Evolutionary conservation across 1,140 invertebrate species (phyloP), one percentile per base, ranked within the genome.

Genomic region (Dryas iulia): DNA sequence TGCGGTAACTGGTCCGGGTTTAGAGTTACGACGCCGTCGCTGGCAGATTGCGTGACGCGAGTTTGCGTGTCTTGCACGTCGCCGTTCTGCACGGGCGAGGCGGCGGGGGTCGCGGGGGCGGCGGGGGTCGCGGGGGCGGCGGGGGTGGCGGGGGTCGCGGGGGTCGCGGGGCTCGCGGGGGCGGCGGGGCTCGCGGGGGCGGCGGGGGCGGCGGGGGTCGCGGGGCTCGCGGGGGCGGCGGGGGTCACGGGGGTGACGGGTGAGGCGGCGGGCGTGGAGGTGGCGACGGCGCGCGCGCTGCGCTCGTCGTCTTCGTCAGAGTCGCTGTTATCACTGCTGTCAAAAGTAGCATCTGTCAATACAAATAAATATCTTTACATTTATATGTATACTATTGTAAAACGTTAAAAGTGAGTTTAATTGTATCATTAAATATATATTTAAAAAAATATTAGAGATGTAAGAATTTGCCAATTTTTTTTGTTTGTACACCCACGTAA

Each of bases 251-350:
- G 6, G 2, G 14, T n/a, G n/a, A n/a, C 24, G 4, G 53, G 6
- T 4, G 53, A 7, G 53, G 23, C 7, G 24, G 25, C 14, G 21
- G 35, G 23, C 6, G 21, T 7, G 28, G 14, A 11, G 21, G 35
- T 23, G n/a, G 28, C 14, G 58, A 33, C 35, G 54, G 57, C 25
- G 4, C 11, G 26, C 12, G 66, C 21, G 7, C 10, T 6, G 7
- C 14, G 23, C 3, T 33, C 11, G 33, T 59, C 39, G 61, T 2
- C 77, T 74, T 76, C 70, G 14, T 84, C 84, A 1, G 85, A 77
- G 58, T 86, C 78, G 39, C 84, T 86, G 66, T 77, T 74, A 67
- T 87, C 85, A 62, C 83, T 84, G 67, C 84, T 87, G 76, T 89
- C 87, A 67, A 84, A 86, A 6, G 87, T 87, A 5, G 78, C 83